phyloP scores from a whole-genome alignment of 2,888 invertebrate species.

The Pristionchus exspectatus region DNA sequence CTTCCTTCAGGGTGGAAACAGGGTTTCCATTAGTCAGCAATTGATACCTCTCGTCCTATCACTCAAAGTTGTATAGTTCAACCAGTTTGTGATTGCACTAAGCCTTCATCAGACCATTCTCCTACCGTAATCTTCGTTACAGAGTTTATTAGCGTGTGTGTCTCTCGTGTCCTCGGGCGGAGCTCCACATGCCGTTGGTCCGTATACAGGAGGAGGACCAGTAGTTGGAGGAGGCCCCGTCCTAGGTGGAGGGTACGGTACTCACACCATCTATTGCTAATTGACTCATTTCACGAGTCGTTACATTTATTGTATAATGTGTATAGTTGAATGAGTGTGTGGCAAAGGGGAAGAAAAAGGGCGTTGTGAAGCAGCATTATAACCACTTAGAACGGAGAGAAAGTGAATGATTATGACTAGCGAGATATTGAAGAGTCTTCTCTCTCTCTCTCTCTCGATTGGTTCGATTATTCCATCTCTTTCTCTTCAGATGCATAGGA shows the following conservation, averaged over 20 bases:
- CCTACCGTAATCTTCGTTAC: background rate
- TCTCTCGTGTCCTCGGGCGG: conserved; percentile 13
- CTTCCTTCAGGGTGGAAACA: background rate
- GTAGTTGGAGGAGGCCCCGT: conserved; percentile 27
- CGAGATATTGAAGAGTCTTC: background rate
- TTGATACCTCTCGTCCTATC: conserved; percentile 17
- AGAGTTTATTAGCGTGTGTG: conserved; percentile 1
- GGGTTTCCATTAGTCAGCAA: conserved; percentile 17
- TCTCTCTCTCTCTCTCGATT: too few species aligned
- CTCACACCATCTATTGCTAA: background rate
- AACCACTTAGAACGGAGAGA: conserved; percentile 18
- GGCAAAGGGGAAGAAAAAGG: background rate
- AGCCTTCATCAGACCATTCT: background rate
- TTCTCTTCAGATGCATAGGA: conserved; percentile 48
- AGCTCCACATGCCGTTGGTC: conserved; percentile 40
- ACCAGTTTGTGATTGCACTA: background rate
- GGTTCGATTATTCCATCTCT: background rate
- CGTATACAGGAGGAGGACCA: conserved; percentile 39
- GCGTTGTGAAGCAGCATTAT: background rate
- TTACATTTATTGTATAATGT: conserved; percentile 27
- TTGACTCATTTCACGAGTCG: conserved; percentile 21
- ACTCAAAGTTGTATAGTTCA: conserved; percentile 5
- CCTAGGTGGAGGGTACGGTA: conserved; percentile 37
- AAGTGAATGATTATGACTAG: conserved; percentile 18
- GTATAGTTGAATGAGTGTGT: background rate